Evolutionary conservation across 2,888 invertebrate genomes (phyloP).

Genomic region (Falcaria lacertinaria): DNA sequence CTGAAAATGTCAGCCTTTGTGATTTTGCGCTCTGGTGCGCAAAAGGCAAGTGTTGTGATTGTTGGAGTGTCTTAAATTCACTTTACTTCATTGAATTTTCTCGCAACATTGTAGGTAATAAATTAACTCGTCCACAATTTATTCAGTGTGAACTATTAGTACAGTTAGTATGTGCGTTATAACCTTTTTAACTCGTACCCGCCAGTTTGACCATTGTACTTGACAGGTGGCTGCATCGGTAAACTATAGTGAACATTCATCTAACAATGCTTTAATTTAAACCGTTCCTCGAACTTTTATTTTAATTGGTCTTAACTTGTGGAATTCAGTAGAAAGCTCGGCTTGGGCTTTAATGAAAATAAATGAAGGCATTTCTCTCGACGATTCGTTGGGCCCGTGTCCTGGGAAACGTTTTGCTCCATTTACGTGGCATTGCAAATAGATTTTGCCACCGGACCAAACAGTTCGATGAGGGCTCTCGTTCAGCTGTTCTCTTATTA

Average conservation of each 20-base stretch:
- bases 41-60: constrained; percentile 26
- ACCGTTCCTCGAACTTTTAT: too few relatives aligned
- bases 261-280: too few relatives aligned
- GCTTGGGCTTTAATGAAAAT: constrained; percentile 29
- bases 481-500: constrained; percentile 31
- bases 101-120: background rate
- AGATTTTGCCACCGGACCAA: constrained; percentile 22
- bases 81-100: constrained; percentile 7
- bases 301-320: too few relatives aligned
- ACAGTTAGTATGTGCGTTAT: background rate
- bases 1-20: constrained; percentile 35
- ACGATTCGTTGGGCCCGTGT: constrained; percentile 18
- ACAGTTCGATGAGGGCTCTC: constrained; percentile 23
- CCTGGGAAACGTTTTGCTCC: constrained; percentile 19
- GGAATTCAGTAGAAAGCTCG: too few relatives aligned
- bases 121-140: background rate
- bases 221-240: too few relatives aligned
- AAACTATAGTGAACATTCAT: too few relatives aligned
- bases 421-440: constrained; percentile 24
- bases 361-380: constrained; percentile 28
- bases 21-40: constrained; percentile 23
- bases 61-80: constrained; percentile 12
- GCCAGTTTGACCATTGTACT: too few relatives aligned
- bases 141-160: too few relatives aligned
- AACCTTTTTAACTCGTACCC: background rate